Conservation (phyloP, 2,113 vertebrate species). For the Dicerorhinus sumatrensis region DNA sequence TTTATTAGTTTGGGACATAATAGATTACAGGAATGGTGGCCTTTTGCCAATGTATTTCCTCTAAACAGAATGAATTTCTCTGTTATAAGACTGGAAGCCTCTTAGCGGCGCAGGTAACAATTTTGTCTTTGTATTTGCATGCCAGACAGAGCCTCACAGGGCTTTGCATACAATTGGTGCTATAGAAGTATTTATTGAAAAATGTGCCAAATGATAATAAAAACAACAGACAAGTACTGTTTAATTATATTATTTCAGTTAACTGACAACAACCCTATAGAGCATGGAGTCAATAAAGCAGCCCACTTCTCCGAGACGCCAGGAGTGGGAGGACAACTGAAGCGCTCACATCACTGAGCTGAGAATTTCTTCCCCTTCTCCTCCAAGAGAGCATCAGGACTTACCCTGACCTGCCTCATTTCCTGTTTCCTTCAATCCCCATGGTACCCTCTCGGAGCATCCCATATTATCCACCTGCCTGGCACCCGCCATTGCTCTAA, state of each 20-base stretch:
- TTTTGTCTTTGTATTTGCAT: background rate
- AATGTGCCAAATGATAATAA: background rate
- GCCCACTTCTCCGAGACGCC: background rate
- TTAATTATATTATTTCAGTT: background rate
- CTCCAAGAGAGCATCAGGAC: background rate
- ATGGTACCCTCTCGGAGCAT: background rate
- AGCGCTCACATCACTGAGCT: background rate
- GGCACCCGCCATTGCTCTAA: background rate
- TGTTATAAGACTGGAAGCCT: background rate
- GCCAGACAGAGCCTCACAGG: background rate
- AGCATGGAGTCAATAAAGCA: background rate
- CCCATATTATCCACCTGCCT: background rate
- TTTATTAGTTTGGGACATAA: background rate
- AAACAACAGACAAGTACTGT: background rate
- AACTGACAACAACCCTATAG: background rate
- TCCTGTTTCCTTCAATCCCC: background rate
- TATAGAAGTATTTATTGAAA: constrained; percentile 38
- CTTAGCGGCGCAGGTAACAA: background rate
- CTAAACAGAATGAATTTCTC: background rate
- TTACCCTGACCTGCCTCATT: background rate
- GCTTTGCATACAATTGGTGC: background rate
- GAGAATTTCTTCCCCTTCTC: constrained; percentile 1
- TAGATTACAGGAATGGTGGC: background rate
- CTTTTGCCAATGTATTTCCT: background rate
- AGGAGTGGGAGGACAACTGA: background rate